Evolutionary conservation across 2,113 vertebrate species (phyloP).

Genomic region (Aramus guarauna): DNA sequence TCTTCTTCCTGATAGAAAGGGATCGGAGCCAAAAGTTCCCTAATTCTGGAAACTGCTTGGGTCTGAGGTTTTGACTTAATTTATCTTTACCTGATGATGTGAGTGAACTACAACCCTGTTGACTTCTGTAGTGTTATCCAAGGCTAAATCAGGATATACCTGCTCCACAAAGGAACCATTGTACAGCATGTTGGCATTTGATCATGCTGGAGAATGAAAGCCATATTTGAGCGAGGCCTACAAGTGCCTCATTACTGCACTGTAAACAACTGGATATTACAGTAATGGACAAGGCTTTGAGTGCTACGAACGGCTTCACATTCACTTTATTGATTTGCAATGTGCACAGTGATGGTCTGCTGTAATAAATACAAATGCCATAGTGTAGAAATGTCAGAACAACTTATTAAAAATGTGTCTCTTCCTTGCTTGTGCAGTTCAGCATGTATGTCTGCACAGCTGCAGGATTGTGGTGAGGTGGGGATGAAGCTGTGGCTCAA

Average conservation of each 20-base stretch:
- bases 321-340: slow-evolving; percentile 61
- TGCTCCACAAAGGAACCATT: slow-evolving; percentile 47
- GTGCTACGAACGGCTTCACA: slow-evolving; percentile 3
- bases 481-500: not conserved
- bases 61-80: slow-evolving; percentile 18
- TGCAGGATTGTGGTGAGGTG: not conserved
- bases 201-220: slow-evolving; percentile 54
- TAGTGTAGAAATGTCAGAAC: slow-evolving; percentile 57
- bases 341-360: slow-evolving; percentile 45
- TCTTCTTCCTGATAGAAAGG: not conserved
- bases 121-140: not conserved
- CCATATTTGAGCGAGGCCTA: slow-evolving; percentile 49
- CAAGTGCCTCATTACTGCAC: slow-evolving; percentile 60
- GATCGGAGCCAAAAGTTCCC: not conserved
- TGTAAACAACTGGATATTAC: slow-evolving; percentile 51
- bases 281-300: slow-evolving; percentile 52
- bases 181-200: slow-evolving; percentile 42
- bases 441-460: not conserved
- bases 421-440: not conserved
- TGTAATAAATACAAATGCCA: slow-evolving; percentile 59
- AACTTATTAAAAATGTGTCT: slow-evolving; percentile 53
- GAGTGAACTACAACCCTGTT: slow-evolving; percentile 8
- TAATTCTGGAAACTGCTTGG: not conserved
- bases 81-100: slow-evolving; percentile 41
- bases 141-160: not conserved